Evolutionary conservation across 2,113 vertebrate species (phyloP).

Genomic region (Zosterops hypoxanthus): DNA sequence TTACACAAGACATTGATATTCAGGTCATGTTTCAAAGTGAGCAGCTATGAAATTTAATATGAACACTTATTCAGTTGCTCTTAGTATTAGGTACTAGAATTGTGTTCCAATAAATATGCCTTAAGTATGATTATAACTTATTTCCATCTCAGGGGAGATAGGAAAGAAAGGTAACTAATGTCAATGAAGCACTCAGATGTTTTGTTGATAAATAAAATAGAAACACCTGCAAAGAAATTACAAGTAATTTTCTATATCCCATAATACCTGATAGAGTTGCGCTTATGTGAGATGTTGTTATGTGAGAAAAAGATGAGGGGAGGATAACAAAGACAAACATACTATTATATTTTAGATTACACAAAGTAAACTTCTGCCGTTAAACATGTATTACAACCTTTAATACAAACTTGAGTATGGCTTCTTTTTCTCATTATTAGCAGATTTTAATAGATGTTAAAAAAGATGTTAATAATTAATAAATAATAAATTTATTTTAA

Average conservation of each 20-base stretch:
- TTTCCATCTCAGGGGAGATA: background rate
- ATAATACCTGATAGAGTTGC: background rate
- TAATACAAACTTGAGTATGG: background rate
- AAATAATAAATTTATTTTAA: background rate
- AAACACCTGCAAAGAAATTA: background rate
- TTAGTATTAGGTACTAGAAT: background rate
- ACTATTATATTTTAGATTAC: background rate
- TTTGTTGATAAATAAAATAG: background rate
- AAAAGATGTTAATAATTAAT: background rate
- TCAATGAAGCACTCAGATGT: background rate
- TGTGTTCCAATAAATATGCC: background rate
- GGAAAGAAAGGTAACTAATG: background rate
- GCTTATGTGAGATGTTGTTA: background rate
- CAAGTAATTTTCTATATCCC: background rate
- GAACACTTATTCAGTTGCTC: background rate
- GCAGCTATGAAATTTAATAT: background rate
- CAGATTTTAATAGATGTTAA: background rate
- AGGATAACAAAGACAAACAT: fast-evolving
- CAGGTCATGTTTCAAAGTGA: background rate
- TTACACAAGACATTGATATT: background rate
- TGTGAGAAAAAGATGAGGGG: background rate
- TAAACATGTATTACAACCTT: background rate
- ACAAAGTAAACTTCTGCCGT: background rate
- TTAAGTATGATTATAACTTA: background rate
- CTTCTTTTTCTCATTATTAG: constrained; percentile 10